A percentile compares a stretch with the other conserved stretches of the same genome.
phyloP scores from a whole-genome alignment of 2,888 invertebrate species.

The Blastobasis lacticolella region DNA sequence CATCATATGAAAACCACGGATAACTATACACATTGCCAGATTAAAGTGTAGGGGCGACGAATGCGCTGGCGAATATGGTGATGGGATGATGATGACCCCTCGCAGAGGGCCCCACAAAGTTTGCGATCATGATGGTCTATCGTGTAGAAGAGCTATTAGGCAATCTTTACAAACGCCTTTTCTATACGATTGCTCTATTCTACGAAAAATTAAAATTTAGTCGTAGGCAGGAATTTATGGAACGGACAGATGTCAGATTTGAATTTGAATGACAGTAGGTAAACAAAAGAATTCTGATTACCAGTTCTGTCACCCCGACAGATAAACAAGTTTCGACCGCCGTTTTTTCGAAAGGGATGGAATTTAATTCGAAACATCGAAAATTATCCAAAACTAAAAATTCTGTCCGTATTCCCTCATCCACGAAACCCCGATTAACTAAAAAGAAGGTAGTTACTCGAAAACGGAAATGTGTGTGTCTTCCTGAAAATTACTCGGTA shows the following conservation, averaged over 20 bases:
- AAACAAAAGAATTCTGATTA: slow-evolving; percentile 45
- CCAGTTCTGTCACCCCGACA: slow-evolving; percentile 61
- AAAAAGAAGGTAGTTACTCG: slow-evolving; percentile 61
- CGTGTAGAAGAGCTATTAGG: too few species aligned
- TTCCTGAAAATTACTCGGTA: slow-evolving; percentile 73
- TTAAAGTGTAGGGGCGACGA: too few species aligned
- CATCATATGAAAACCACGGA: too few species aligned
- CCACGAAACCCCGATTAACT: slow-evolving; percentile 56
- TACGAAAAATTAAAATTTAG: not conserved
- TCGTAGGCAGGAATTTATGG: slow-evolving; percentile 3
- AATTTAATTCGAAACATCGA: slow-evolving; percentile 72
- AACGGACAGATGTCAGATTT: slow-evolving; percentile 1
- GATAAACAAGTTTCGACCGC: slow-evolving; percentile 69
- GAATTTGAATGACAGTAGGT: slow-evolving; percentile 16
- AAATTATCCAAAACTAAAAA: slow-evolving; percentile 72
- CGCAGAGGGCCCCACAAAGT: too few species aligned
- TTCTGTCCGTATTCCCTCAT: slow-evolving; percentile 62
- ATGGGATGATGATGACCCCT: too few species aligned
- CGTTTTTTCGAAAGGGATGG: slow-evolving; percentile 72
- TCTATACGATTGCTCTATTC: too few species aligned
- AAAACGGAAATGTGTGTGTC: slow-evolving; percentile 76
- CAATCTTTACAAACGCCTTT: too few species aligned
- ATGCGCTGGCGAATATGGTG: too few species aligned
- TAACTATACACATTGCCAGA: too few species aligned
- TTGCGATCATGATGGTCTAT: too few species aligned